Conservation (phyloP, 2,888 invertebrate genomes). For the Pseudococcus longispinus region DNA sequence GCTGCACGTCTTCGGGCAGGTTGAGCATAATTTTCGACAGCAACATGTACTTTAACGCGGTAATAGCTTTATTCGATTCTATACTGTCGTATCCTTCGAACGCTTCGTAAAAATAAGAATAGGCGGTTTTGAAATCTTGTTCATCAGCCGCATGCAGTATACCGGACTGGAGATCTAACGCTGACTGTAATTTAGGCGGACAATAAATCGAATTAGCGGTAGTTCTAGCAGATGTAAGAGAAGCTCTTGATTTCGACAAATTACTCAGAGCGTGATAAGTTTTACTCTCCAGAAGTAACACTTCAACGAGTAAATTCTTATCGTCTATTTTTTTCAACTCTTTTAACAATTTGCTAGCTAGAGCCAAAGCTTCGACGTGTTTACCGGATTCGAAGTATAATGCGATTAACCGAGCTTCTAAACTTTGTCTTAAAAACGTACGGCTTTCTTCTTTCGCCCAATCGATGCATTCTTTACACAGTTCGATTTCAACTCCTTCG, state of each 20-base stretch:
- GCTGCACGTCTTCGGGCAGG: conserved; percentile 93
- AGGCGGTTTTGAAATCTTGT: conserved; percentile 99
- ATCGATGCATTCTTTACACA: conserved; percentile 97
- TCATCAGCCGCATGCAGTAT: conserved; percentile 99
- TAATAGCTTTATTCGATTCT: conserved; percentile 87
- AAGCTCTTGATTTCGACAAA: conserved; percentile 94
- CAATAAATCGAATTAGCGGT: conserved; percentile 99
- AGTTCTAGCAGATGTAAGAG: conserved; percentile 96
- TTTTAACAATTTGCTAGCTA: conserved; percentile 85
- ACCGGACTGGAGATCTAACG: conserved; percentile 95
- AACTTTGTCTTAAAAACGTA: conserved; percentile 93
- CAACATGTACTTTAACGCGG: conserved; percentile 98
- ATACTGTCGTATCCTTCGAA: conserved; percentile 98
- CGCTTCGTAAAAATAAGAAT: conserved; percentile 99
- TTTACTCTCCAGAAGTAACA: conserved; percentile 96
- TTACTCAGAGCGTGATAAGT: conserved; percentile 97
- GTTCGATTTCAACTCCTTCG: conserved; percentile 89
- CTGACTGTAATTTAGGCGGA: conserved; percentile 97
- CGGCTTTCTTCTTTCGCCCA: conserved; percentile 99
- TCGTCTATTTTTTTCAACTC: conserved; percentile 99
- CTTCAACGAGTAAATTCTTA: conserved; percentile 97
- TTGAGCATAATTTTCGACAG: conserved; percentile 98
- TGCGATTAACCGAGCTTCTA: conserved; percentile 93
- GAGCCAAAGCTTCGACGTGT: conserved; percentile 83
- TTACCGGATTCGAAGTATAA: conserved; percentile 91